These are phyloP conservation scores for Hyalella azteca DNA, from an alignment of 2,888 invertebrate genomes.

Conservation along the genomic window DNA sequence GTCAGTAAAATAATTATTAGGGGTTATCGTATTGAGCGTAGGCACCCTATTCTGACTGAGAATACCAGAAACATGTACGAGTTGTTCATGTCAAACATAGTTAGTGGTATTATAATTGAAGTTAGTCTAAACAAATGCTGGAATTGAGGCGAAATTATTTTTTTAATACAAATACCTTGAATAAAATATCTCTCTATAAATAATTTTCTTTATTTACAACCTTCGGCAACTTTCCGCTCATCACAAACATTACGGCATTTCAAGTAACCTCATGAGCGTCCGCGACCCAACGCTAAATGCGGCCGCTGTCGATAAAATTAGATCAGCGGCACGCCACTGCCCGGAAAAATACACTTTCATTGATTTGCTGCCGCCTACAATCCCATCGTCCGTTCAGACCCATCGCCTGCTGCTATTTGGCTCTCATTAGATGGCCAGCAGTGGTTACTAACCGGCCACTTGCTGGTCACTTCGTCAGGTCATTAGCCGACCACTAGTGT, in stretches of 20 bases:
- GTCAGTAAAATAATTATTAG: too few species aligned
- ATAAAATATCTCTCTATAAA: too few species aligned
- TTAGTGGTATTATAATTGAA: not conserved
- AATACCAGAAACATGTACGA: too few species aligned
- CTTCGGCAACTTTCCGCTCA: not conserved
- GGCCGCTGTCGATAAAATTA: not conserved
- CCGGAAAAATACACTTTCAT: not conserved
- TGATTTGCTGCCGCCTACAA: not conserved
- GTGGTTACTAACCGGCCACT: too few species aligned
- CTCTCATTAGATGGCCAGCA: too few species aligned
- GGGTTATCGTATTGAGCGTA: too few species aligned
- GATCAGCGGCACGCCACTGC: not conserved
- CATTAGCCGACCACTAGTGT: too few species aligned
- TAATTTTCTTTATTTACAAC: not conserved
- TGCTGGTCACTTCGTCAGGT: too few species aligned
- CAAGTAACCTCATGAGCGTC: not conserved
- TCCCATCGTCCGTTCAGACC: too few species aligned
- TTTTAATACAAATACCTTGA: not conserved
- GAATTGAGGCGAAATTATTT: not conserved
- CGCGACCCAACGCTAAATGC: not conserved
- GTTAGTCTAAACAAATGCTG: not conserved
- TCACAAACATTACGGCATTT: not conserved
- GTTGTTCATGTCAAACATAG: too few species aligned
- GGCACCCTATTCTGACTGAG: too few species aligned
- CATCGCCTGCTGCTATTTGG: too few species aligned